Evolutionary conservation across 1,140 invertebrate species (phyloP), one percentile per base, ranked within the genome.

Genomic region (Pomacea maculata): DNA sequence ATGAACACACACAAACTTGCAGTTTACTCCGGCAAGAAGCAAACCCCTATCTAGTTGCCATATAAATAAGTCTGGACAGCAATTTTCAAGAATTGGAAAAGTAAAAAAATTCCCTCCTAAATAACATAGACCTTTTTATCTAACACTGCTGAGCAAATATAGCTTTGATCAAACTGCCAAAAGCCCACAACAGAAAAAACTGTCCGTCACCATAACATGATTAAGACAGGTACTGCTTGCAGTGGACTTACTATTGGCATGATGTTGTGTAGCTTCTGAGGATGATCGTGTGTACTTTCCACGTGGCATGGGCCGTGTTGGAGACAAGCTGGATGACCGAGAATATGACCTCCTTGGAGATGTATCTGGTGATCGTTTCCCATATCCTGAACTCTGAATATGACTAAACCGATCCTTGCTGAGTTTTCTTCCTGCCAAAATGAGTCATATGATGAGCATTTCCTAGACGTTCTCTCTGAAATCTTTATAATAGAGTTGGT

Each of bases 311-410:
- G 78, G 78, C 7, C 80, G 57, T 21, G 75, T 52, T 45, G 72
- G 64, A 7, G 79, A 75, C 52, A 55, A 9, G n/a, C 73, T 64
- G n/a, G 78, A 61, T n/a, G 72, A 73, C 15, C 61, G 67, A 5
- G 19, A 14, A 2, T 63, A 63, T 19, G 79, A 80, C 34, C 67
- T 63, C 57, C 63, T 71, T 34, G 81, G 81, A 17, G 78, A 79
- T 29, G 61, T 52, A 14, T 83, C 73, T 10, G 85, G 84, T 9
- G 85, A 87, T 52, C 80, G 80, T 34, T 84, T 82, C 8, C 88
- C 88, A 83, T 89, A 89, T 9, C 88, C 88, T 64, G 88, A 89
- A 82, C 88, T 86, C 67, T 89, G 87, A 1, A 89, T 80, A 75
- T 86, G 76, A 64, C 75, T 83, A 78, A 81, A 83, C 67, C 75